Base-by-base conservation (phyloP, 2,888 invertebrate species). In the Heliconius cydno region DNA sequence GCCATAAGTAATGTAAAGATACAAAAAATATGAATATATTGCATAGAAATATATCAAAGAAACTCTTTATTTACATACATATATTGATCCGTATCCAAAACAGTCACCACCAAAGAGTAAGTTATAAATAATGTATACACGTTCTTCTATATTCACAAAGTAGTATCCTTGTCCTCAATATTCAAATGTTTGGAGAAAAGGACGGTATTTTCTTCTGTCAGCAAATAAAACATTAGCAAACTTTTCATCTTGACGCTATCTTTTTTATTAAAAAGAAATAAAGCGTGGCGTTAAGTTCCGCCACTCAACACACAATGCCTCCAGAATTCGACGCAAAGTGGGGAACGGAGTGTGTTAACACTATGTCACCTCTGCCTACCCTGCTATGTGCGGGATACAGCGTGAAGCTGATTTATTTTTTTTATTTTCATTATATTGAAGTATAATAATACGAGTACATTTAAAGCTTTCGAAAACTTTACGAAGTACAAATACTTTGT, bases 131-230 rank as follows among this genome's bases (percentile, higher is more conserved):
- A 70, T 70, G 70, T 46, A 70, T 25, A 70, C 41, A 15, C 28
- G 70, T 70, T 9, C 70, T 41, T 70, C 41, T 70, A 70, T 70
- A 70, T 70, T 70, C 70, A 70, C 70, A 25, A 70, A 70, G 41
- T 41, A 70, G 70, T 25, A 70, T 70, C 70, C 70, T 70, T 70
- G 70, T 70, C 25, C 70, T 70, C 70, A 70, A 70, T 70, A 70
- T 70, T 70, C 70, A 70, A 70, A 70, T 68, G 68, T n/a, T 68
- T 68, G 68, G 7, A 22, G 41, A 5, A 41, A 46, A 19, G 41
- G 68, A 70, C 41, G 70, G 15, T 70, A 70, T 25, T 41, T 70
- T 70, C 70, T 70, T 25, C 25, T 25, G 68, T 70, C 68, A 70
- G 38, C 68, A 25, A 41, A 70, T 70, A 70, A 70, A 70, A 70